Evolutionary conservation across 2,888 invertebrate species (phyloP), one percentile per base, ranked within the genome.

Genomic region (Tetranychus truncatus): DNA sequence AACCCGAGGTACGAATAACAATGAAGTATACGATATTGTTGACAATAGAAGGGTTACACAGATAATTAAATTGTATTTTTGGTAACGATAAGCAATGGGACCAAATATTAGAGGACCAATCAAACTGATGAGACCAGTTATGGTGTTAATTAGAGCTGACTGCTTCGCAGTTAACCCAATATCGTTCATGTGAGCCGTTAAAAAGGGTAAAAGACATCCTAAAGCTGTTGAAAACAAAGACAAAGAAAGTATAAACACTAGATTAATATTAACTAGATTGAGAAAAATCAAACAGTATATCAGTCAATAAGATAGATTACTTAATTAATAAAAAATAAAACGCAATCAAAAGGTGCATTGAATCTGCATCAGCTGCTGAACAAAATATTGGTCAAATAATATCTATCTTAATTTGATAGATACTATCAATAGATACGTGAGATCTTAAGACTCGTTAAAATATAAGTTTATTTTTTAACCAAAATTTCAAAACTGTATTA

Each of bases 121-220:
- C 75, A 91, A 86, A 4, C 91, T 89, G 21, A 91, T 85, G 79
- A 90, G 87, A 6, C 93, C 90, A 44, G 91, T 88, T 75, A 91
- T 86, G 71, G 89, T 88, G 75, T 90, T 91, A 80, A 93, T 88
- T 76, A 89, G 86, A 24, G 90, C 87, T 55, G 89, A 87, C 82
- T 93, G 91, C 74, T 87, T 86, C 77, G 87, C 84, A 74, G 88
- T 88, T 78, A 94, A 82, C 1, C 92, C 92, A 78, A 88, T 85
- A 77, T 86, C 84, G 78, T 86, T 84, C 88, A 91, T 89, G 83
- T 90, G 91, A 76, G 89, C 85, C 21, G 90, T 88, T 77, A 93
- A 87, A 83, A 91, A 89, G 8, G 92, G 89, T 80, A 90, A 88
- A 78, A 93, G 86, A 80, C 90, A 89, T 78, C 91, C 91, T 80